Conservation (phyloP, 2,888 invertebrate genomes). For the Chesias legatella region DNA sequence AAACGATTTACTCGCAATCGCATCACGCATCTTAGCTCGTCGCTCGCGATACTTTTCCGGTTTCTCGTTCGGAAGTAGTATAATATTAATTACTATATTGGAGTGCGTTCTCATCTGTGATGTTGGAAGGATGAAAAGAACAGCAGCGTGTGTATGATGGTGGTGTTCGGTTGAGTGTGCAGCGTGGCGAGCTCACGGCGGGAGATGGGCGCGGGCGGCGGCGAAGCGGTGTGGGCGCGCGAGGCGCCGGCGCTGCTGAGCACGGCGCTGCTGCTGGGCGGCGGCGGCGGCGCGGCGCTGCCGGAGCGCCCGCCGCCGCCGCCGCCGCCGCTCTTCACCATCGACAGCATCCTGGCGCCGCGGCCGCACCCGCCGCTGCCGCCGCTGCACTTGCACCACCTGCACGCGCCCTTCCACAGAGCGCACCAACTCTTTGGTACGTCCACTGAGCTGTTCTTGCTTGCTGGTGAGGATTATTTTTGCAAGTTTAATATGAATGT, state of each 20-base stretch:
- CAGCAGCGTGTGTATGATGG: slow-evolving; percentile 33
- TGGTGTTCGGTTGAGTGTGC: slow-evolving; percentile 27
- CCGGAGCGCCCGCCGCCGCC: slow-evolving; percentile 74
- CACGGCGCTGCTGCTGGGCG: slow-evolving; percentile 76
- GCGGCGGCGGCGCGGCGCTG: slow-evolving; percentile 57
- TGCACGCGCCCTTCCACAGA: slow-evolving; percentile 84
- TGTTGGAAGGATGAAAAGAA: slow-evolving; percentile 29
- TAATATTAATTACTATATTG: background rate
- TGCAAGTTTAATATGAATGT: slow-evolving; percentile 7
- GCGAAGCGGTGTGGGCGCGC: slow-evolving; percentile 61
- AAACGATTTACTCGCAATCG: slow-evolving; percentile 73
- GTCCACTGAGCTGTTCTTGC: slow-evolving; percentile 49
- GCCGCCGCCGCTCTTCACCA: slow-evolving; percentile 86
- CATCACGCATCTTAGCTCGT: slow-evolving; percentile 60
- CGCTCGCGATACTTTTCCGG: slow-evolving; percentile 26
- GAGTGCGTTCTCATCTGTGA: slow-evolving; percentile 17
- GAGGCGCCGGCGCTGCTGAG: slow-evolving; percentile 73
- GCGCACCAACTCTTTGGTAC: slow-evolving; percentile 91
- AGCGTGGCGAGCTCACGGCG: slow-evolving; percentile 64
- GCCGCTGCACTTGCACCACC: slow-evolving; percentile 80
- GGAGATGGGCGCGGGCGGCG: slow-evolving; percentile 52
- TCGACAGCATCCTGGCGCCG: slow-evolving; percentile 92
- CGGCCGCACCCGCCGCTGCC: slow-evolving; percentile 81
- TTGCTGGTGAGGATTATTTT: slow-evolving; percentile 28
- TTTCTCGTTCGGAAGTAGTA: slow-evolving; percentile 1